Evolutionary conservation across 2,113 vertebrate species (phyloP), one percentile per base, ranked within the genome.

Genomic region (Perca fluviatilis): DNA sequence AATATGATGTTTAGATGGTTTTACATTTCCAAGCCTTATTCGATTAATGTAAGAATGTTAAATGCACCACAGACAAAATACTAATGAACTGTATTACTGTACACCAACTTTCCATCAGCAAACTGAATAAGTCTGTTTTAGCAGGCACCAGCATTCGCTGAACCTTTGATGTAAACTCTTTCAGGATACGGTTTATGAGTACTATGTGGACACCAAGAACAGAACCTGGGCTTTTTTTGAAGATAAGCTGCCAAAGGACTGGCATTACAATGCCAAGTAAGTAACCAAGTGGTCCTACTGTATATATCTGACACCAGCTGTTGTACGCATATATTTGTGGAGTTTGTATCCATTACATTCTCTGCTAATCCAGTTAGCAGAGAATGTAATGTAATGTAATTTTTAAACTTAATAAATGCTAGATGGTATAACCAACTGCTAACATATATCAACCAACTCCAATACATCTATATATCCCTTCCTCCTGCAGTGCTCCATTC

Each of bases 141-240:
- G 16, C 74, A 46, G 51, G 4, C 16, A 49, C 0, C n/a, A 65
- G 49, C 15, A 7, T 25, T 58, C 11, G 36, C 30, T 74, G 2
- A 65, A 49, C 6, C 8, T 66, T 56, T 21, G 18, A 9, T 60
- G 8, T 50, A 1, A 76, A 74, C 43, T 75, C 25, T 69, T 73
- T 66, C 76, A 98, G 97, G 96, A 97, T 92, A 97, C 97, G 0
- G 92, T 98, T 61, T 98, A 97, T 13, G 97, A 98, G 67, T 98
- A 97, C 83, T 97, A 93, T 16, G 97, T 98, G 80, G 96, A 98
- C 71, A 85, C 93, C 77, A 97, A 97, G 86, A 95, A 88, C 63
- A 96, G 95, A 89, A 93, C 78, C 61, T 98, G 97, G 97, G 89
- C 91, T n/a, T 91, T 95, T 1, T 97, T 98, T 92, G 96, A 97